phyloP scores from a whole-genome alignment of 2,113 vertebrate genomes.

The Barbus barbus region DNA sequence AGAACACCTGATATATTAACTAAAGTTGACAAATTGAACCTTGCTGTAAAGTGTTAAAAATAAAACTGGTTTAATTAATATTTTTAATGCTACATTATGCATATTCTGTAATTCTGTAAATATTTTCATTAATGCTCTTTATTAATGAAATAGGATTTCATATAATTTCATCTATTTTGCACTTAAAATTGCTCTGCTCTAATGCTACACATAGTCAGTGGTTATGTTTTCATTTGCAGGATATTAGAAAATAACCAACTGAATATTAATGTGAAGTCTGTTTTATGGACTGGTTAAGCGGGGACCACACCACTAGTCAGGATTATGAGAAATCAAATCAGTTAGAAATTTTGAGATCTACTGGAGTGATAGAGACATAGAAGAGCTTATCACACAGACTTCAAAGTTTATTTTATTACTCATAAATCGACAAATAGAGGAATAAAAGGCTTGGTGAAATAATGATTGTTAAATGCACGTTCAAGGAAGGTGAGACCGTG shows the following conservation, averaged over 20 bases:
- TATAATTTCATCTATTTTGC: too few relatives aligned
- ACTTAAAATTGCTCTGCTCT: too few relatives aligned
- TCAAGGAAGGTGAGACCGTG: background rate
- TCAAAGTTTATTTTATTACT: background rate
- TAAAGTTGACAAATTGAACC: too few relatives aligned
- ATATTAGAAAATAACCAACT: background rate
- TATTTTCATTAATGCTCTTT: too few relatives aligned
- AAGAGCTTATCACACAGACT: background rate
- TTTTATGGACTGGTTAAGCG: background rate
- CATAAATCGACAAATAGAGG: background rate
- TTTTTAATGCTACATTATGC: too few relatives aligned
- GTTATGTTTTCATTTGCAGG: background rate
- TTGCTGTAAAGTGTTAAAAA: too few relatives aligned
- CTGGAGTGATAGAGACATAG: background rate
- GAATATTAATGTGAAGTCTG: background rate
- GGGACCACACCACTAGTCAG: background rate
- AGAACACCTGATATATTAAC: background rate
- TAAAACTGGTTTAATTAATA: too few relatives aligned
- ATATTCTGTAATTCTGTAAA: too few relatives aligned
- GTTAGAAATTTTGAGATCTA: too few relatives aligned
- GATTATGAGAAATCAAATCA: background rate
- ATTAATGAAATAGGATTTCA: too few relatives aligned
- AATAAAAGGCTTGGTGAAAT: background rate
- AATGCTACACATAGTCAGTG: background rate
- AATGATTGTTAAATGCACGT: background rate